These are phyloP conservation scores for Rousettus madagascariensis DNA, from an alignment of 2,797 vertebrate species.

Conservation along the genomic window DNA sequence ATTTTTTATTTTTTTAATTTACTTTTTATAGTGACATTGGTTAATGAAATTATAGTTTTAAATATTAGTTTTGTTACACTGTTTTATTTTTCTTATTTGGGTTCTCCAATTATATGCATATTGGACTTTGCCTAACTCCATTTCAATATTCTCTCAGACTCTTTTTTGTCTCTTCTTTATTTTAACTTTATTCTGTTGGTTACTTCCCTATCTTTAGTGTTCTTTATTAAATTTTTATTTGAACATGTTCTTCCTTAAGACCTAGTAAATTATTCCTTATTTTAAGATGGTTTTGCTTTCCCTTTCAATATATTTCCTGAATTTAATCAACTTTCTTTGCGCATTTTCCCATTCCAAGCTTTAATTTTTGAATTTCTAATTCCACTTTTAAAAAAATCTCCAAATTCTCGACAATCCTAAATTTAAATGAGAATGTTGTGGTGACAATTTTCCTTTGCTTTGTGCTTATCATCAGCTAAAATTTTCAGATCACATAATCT, in stretches of 20 bases:
- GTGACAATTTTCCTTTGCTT: neutral
- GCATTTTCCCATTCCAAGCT: neutral
- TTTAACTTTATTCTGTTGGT: neutral
- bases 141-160: neutral
- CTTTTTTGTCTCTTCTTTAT: neutral
- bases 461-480: neutral
- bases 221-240: neutral
- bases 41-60: neutral
- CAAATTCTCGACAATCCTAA: neutral
- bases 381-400: neutral
- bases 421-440: neutral
- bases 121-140: neutral
- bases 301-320: neutral
- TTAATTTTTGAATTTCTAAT: neutral
- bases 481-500: neutral
- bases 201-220: neutral
- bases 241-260: neutral
- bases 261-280: neutral
- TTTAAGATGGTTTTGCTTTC: neutral
- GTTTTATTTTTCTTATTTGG: neutral
- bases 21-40: too few relatives aligned
- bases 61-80: neutral
- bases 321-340: neutral
- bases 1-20: too few relatives aligned
- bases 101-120: neutral